These are phyloP conservation scores for Diplosoma virens DNA, from an alignment of 23 tunicate species.

Conservation along the genomic window DNA sequence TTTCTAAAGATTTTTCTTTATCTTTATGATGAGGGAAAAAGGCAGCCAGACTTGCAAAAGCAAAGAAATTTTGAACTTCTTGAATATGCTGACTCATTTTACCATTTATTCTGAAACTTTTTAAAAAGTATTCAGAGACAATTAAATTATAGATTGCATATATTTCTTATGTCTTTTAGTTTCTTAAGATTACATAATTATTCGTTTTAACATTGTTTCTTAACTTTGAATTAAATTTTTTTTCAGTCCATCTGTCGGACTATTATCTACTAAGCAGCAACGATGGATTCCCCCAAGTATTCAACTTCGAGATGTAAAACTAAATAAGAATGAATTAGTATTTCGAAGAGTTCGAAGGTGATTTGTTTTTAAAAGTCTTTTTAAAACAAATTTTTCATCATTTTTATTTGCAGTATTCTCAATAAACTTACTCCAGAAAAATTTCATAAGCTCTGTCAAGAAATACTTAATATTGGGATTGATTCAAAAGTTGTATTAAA, in stretches of 20 bases:
- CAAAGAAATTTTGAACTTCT: too few relatives aligned
- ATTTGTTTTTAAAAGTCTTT: not conserved
- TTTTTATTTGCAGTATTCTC: constrained; percentile 64
- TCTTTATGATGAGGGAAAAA: too few relatives aligned
- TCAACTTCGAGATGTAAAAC: constrained; percentile 36
- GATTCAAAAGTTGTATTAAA: constrained; percentile 59
- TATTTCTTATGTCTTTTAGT: too few relatives aligned
- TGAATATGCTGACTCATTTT: too few relatives aligned
- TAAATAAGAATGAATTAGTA: constrained; percentile 42
- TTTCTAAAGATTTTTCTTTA: too few relatives aligned
- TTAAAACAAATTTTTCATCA: not conserved
- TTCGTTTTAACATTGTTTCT: too few relatives aligned
- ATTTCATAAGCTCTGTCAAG: constrained; percentile 69
- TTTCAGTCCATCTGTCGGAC: constrained; percentile 59
- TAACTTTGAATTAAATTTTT: too few relatives aligned
- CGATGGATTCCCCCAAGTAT: constrained; percentile 76
- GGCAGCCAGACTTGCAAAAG: too few relatives aligned
- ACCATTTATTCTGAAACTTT: too few relatives aligned
- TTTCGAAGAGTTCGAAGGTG: constrained; percentile 69
- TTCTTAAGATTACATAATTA: too few relatives aligned
- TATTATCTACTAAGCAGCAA: constrained; percentile 43
- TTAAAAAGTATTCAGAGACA: too few relatives aligned
- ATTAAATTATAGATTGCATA: too few relatives aligned
- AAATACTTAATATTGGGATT: constrained; percentile 71
- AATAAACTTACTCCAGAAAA: constrained; percentile 97